Conservation (phyloP, 2,888 invertebrate genomes). For the Gymnoscelis rufifasciata region DNA sequence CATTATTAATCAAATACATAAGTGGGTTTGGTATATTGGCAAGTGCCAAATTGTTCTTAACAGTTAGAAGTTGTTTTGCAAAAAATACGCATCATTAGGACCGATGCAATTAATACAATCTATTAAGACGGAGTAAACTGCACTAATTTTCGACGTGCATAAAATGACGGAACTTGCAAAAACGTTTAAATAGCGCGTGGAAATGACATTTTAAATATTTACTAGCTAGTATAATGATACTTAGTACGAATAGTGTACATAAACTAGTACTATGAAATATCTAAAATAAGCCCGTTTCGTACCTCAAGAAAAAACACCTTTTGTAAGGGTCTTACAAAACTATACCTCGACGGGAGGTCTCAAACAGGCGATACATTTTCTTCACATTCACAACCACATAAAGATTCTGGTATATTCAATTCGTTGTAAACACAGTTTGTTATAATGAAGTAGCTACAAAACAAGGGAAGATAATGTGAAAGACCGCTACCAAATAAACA, state of each 20-base stretch:
- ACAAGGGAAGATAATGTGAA: constrained; percentile 8
- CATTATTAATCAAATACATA: neutral
- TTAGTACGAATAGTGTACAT: constrained; percentile 54
- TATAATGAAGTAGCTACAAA: constrained; percentile 20
- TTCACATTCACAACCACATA: constrained; percentile 59
- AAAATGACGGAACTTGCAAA: constrained; percentile 36
- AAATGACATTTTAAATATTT: constrained; percentile 32
- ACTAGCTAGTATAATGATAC: constrained; percentile 44
- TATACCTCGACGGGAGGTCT: constrained; percentile 23
- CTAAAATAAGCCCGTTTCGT: constrained; percentile 38
- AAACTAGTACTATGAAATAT: constrained; percentile 40
- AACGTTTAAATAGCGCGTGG: constrained; percentile 38
- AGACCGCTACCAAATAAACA: constrained; percentile 6
- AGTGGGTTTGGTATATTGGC: neutral
- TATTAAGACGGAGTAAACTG: constrained; percentile 51
- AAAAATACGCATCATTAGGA: neutral
- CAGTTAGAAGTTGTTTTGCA: neutral
- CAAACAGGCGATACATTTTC: constrained; percentile 31
- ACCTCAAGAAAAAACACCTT: constrained; percentile 21
- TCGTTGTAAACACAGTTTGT: constrained; percentile 44
- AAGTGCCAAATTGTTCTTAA: neutral
- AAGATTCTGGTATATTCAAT: constrained; percentile 36
- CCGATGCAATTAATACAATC: constrained; percentile 22
- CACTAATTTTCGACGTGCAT: constrained; percentile 32
- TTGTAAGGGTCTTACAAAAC: constrained; percentile 31